phyloP scores from a whole-genome alignment of 2,797 vertebrate species.

The Distichodus sexfasciatus region DNA sequence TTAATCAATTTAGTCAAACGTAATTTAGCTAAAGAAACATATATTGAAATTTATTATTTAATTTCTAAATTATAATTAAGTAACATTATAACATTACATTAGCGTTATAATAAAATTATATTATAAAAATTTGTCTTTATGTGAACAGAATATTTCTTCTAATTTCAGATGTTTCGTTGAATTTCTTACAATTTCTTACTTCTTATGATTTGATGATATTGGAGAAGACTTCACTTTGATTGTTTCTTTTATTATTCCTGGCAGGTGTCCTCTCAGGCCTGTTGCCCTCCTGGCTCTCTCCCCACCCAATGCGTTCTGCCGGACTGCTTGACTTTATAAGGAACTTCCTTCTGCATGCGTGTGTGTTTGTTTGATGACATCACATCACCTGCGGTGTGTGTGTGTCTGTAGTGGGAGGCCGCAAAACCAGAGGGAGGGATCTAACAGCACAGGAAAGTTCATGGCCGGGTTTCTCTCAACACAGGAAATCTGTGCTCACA shows the following conservation, averaged over 20 bases:
- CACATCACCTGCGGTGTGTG: slow-evolving; percentile 50
- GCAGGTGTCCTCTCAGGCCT: slow-evolving; percentile 50
- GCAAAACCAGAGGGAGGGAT: slow-evolving; percentile 41
- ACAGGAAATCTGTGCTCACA: slow-evolving; percentile 42
- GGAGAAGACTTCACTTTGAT: slow-evolving; percentile 14
- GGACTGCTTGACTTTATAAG: slow-evolving; percentile 71
- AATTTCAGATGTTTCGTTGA: slow-evolving; percentile 8
- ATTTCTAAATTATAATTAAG: no score
- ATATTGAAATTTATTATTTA: no score
- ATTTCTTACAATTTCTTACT: neutral
- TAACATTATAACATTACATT: no score
- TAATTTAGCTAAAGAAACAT: no score
- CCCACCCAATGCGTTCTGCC: slow-evolving; percentile 47
- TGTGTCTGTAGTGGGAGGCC: slow-evolving; percentile 29
- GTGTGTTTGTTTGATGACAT: slow-evolving; percentile 63
- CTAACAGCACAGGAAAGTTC: slow-evolving; percentile 54
- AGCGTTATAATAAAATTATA: no score
- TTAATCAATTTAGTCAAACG: no score
- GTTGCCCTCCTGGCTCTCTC: slow-evolving; percentile 43
- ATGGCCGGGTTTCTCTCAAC: slow-evolving; percentile 53
- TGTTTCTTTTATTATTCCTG: slow-evolving; percentile 28
- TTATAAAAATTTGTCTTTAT: no score
- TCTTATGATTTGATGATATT: neutral
- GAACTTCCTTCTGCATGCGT: slow-evolving; percentile 66
- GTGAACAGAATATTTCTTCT: neutral